Conservation (phyloP, 2,888 invertebrate genomes). For the Tetropium fuscum region DNA sequence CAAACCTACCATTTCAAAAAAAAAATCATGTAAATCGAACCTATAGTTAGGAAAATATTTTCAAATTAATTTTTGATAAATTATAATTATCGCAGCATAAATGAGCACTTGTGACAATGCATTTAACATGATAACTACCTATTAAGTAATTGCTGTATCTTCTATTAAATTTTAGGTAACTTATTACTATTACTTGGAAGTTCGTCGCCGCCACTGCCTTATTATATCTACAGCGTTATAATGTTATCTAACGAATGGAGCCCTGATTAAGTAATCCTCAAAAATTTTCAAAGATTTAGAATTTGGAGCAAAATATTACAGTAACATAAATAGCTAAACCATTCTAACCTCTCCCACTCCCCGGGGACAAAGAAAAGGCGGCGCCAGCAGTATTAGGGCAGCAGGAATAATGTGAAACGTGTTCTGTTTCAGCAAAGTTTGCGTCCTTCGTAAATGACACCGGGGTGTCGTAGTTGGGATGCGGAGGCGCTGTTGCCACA, state of each 20-base stretch:
- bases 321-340: conserved; percentile 7
- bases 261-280: conserved; percentile 15
- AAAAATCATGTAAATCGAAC: no score
- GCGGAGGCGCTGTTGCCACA: neutral
- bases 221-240: neutral
- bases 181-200: no score
- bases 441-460: conserved; percentile 15
- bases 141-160: no score
- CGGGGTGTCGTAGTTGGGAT: conserved; percentile 1
- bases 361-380: conserved; percentile 19
- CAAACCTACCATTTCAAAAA: no score
- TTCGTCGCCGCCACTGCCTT: conserved; percentile 14
- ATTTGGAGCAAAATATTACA: conserved; percentile 7
- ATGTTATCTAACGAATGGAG: conserved; percentile 19
- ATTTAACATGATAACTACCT: no score
- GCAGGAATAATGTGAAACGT: conserved; percentile 23
- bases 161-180: no score
- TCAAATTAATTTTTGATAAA: no score
- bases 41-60: no score
- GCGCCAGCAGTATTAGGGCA: conserved; percentile 21
- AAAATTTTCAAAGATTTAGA: conserved; percentile 19
- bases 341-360: conserved; percentile 2
- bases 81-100: no score
- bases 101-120: no score
- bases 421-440: conserved; percentile 20